Evolutionary conservation across 2,888 invertebrate genomes (phyloP), one percentile per base, ranked within the genome.

Genomic region (Conus canariensis): DNA sequence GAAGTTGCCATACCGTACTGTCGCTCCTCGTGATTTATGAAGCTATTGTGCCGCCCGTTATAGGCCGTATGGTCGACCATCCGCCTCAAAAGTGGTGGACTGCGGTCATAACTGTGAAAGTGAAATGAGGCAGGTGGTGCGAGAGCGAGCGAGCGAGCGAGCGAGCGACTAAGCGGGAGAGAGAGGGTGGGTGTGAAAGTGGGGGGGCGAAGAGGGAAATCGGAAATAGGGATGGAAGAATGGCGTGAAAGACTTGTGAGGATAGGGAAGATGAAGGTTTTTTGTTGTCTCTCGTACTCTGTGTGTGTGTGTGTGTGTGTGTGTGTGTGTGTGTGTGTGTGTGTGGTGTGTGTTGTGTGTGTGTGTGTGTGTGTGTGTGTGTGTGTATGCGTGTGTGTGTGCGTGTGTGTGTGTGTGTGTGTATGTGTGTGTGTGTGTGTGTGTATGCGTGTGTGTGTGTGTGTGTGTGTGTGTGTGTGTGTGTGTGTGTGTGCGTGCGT

Each of bases 11-110:
- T 80, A 70, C 70, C 19, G 19, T 9, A 7, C 70, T 25, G 14
- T 12, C 30, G 45, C 80, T 45, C 80, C 45, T 4, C 16, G 10
- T 80, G 80, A 80, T 80, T 80, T 80, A 80, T 30, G 80, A 19
- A 30, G 80, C 80, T 80, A 80, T 80, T 80, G 80, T 80, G 80
- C 80, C 10, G 30, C 9, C 12, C 45, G 45, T 80, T 45, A 80
- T 80, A 16, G 80, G 80, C 45, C 10, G 45, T 80, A 80, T 80
- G 80, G 80, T 80, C 45, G 80, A 12, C 80, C 80, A 80, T 80
- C 45, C 80, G 80, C 80, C 30, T 80, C 80, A 80, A 80, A 80
- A 80, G 80, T 80, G 80, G 14, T 45, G 80, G 80, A 80, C 80
- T 80, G 8, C 10, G 80, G 80, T 30, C 80, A 80, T 80, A 80